Conservation (phyloP, 2,113 vertebrate species). For the Leucopternis melanops region DNA sequence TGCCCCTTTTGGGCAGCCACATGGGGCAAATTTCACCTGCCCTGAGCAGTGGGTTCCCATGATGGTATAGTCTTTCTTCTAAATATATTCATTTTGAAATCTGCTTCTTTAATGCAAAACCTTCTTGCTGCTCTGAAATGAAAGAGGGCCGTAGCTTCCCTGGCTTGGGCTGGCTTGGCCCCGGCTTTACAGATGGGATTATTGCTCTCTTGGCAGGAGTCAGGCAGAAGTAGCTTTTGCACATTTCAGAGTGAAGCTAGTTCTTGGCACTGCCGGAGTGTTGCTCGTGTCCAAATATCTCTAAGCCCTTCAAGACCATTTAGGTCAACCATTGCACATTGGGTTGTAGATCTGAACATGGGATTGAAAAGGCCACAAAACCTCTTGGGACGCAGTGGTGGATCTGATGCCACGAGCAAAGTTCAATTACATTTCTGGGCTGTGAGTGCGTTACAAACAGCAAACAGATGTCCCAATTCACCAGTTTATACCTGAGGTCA, state of each 20-base stretch:
- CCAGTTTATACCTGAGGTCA: not conserved
- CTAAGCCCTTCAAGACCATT: not conserved
- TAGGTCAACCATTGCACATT: not conserved
- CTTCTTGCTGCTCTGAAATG: not conserved
- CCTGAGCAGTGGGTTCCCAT: not conserved
- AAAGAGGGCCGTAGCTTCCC: not conserved
- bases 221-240: not conserved
- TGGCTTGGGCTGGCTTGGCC: not conserved
- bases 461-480: not conserved
- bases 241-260: not conserved
- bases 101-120: not conserved
- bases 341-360: not conserved
- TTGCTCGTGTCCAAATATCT: not conserved
- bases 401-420: not conserved
- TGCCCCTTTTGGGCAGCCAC: not conserved
- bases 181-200: not conserved
- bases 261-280: not conserved
- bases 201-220: not conserved
- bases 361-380: not conserved
- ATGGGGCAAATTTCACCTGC: not conserved
- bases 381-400: not conserved
- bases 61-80: not conserved
- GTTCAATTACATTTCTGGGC: not conserved
- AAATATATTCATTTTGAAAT: not conserved
- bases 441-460: not conserved